Conservation (phyloP, 2,113 vertebrate species). For the Coptodon bakossiorum region DNA sequence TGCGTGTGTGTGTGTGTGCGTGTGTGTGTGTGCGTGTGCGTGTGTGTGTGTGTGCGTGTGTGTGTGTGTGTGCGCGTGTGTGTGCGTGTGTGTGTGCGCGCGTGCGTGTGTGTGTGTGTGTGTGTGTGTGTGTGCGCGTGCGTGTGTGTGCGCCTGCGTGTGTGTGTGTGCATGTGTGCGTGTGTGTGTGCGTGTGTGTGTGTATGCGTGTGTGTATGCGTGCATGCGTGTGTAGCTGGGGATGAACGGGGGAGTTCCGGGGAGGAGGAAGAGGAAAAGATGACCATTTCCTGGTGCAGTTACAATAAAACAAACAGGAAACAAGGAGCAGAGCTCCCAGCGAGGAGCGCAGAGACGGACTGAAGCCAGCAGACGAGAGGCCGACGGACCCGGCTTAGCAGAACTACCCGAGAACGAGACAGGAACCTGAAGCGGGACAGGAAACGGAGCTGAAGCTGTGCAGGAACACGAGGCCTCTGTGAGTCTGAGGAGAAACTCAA, state of each 20-base stretch:
- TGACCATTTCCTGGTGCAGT: conserved; percentile 57
- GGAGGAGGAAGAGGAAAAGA: conserved; percentile 49
- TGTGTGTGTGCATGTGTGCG: fast-evolving
- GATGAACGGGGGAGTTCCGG: not conserved
- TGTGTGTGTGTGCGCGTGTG: fast-evolving
- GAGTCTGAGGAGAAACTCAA: not conserved
- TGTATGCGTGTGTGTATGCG: not conserved
- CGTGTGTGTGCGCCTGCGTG: fast-evolving
- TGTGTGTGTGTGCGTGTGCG: fast-evolving
- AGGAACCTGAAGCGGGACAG: not conserved
- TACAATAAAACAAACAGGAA: conserved; percentile 68
- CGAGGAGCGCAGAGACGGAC: not conserved
- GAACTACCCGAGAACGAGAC: not conserved
- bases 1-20: fast-evolving
- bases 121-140: fast-evolving
- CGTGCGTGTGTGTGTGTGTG: fast-evolving
- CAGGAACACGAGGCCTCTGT: not conserved
- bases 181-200: fast-evolving
- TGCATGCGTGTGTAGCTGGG: not conserved
- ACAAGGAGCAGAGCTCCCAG: conserved; percentile 15
- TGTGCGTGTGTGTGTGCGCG: fast-evolving
- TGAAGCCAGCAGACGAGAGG: not conserved
- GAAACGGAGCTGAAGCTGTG: not conserved
- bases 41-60: fast-evolving
- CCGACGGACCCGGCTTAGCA: too few species aligned